Evolutionary conservation across 2,113 vertebrate genomes (phyloP).

Genomic region (Ibidorhyncha struthersii): DNA sequence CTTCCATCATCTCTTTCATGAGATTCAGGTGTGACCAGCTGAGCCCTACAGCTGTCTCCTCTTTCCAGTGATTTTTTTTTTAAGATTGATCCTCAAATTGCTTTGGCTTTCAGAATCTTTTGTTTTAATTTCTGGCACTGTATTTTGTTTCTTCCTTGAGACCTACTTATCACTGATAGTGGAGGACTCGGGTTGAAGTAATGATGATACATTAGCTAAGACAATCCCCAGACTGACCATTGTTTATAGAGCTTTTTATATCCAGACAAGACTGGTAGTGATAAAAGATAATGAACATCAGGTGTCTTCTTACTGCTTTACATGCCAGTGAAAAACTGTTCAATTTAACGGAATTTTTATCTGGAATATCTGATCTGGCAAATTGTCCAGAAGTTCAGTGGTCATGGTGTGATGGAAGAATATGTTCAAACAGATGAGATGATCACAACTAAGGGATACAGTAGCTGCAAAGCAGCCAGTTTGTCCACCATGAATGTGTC

Average conservation of each 20-base stretch:
- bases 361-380: background rate
- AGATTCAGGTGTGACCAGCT: constrained; percentile 44
- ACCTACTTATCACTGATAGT: constrained; percentile 34
- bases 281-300: constrained; percentile 62
- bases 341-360: background rate
- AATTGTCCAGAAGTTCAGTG: background rate
- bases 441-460: background rate
- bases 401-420: background rate
- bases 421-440: background rate
- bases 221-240: constrained; percentile 21
- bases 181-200: background rate
- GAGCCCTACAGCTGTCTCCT: constrained; percentile 46
- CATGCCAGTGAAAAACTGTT: background rate
- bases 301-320: background rate
- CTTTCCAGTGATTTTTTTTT: background rate
- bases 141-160: constrained; percentile 57
- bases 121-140: constrained; percentile 53
- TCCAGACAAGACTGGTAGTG: constrained; percentile 21
- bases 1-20: constrained; percentile 55
- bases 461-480: background rate
- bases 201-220: constrained; percentile 50
- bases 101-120: constrained; percentile 11
- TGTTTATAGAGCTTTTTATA: constrained; percentile 34
- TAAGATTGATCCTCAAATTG: background rate
- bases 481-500: background rate